Evolutionary conservation across 2,888 invertebrate genomes (phyloP).

Genomic region (Tuberolachnus salignus): DNA sequence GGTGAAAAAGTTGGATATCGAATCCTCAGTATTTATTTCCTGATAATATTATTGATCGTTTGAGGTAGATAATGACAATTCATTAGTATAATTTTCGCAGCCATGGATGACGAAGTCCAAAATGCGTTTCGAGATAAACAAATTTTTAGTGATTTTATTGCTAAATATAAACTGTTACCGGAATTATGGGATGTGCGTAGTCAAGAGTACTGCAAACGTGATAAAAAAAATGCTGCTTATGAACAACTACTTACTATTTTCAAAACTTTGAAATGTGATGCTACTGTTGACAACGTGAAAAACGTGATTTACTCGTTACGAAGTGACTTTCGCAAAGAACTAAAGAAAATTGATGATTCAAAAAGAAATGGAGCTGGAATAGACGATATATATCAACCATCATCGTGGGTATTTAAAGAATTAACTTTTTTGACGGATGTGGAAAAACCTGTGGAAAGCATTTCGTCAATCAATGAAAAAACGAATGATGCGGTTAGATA

Average conservation of each 20-base stretch:
- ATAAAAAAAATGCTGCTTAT: background rate
- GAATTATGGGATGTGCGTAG: background rate
- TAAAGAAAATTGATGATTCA: background rate
- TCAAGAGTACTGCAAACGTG: background rate
- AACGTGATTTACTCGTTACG: background rate
- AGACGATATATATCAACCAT: background rate
- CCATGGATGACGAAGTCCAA: background rate
- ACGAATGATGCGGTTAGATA: slow-evolving; percentile 26
- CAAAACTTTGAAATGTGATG: background rate
- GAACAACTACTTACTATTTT: background rate
- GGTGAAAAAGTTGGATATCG: background rate
- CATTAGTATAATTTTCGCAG: background rate
- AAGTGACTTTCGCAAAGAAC: slow-evolving; percentile 15
- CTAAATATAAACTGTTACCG: background rate
- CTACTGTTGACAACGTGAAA: slow-evolving; percentile 2
- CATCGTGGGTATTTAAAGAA: slow-evolving; percentile 5
- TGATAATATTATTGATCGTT: background rate
- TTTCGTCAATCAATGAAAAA: slow-evolving; percentile 17
- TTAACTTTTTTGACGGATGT: background rate
- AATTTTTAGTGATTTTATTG: background rate
- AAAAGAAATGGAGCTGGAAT: slow-evolving; percentile 12
- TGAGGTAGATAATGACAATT: background rate
- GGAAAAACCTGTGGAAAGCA: slow-evolving; percentile 20
- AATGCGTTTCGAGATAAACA: background rate
- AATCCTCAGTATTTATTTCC: background rate